Conservation (phyloP, 2,797 vertebrate genomes). For the Salarias fasciatus region DNA sequence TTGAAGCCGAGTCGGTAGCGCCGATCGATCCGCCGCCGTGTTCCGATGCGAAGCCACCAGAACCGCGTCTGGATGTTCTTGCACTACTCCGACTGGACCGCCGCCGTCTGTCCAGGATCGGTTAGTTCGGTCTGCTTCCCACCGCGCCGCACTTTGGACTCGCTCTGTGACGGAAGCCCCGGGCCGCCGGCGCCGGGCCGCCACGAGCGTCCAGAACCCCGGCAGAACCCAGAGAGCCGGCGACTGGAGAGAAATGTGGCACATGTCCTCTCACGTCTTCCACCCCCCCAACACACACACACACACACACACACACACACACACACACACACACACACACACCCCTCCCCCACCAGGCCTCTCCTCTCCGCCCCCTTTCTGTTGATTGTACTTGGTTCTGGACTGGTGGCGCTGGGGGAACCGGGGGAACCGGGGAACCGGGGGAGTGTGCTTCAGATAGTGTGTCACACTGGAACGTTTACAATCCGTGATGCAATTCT, state of each 20-base stretch:
- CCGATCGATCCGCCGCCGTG: constrained; percentile 72
- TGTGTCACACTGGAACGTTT: constrained; percentile 80
- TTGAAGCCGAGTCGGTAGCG: constrained; percentile 58
- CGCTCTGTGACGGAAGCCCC: constrained; percentile 64
- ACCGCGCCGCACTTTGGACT: constrained; percentile 68
- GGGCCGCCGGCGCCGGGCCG: constrained; percentile 51
- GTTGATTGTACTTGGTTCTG: constrained; percentile 70
- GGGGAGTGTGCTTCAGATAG: constrained; percentile 71
- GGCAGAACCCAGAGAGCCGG: constrained; percentile 45
- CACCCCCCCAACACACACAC: too few relatives aligned
- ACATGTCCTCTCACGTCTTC: constrained; percentile 71
- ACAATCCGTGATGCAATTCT: constrained; percentile 84
- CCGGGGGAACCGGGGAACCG: constrained; percentile 70
- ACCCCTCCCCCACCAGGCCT: too few relatives aligned
- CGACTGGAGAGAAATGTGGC: constrained; percentile 54
- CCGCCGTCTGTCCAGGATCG: constrained; percentile 60
- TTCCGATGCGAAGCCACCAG: constrained; percentile 72
- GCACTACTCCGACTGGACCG: constrained; percentile 71
- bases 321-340: too few relatives aligned
- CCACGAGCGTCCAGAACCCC: constrained; percentile 46
- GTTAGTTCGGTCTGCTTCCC: constrained; percentile 66
- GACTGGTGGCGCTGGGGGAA: constrained; percentile 51
- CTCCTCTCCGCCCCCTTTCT: too few relatives aligned
- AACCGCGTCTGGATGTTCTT: constrained; percentile 74
- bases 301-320: too few relatives aligned